Evolutionary conservation across 2,888 invertebrate genomes (phyloP), one percentile per base, ranked within the genome.

Genomic region (Mythimna lalbum): DNA sequence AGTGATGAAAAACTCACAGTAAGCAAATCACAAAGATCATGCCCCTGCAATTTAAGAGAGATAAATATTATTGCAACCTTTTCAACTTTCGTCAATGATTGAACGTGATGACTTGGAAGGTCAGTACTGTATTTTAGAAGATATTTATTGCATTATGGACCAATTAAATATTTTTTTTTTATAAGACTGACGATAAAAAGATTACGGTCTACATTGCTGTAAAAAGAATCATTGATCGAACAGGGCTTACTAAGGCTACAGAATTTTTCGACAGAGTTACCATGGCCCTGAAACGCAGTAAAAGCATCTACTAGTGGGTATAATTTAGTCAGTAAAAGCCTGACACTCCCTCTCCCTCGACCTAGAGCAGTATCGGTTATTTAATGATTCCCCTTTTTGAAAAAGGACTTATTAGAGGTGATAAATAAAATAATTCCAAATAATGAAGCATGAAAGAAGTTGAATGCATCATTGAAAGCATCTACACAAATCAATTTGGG

Each of bases 41-140:
- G 49, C 21, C n/a, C 21, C n/a, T 19, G 19, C 50, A 66, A 52
- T 63, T 36, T 23, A 21, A 59, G 19, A 36, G 47, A 50, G 27
- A 5, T 53, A 56, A 57, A 56, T 62, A 49, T 49, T 39, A 39
- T 64, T 64, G 63, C 64, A 76, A 70, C 57, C 57, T 65, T 61
- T 76, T 62, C 70, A 39, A 43, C 31, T 76, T 21, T 70, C 43
- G 52, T 76, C 52, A 76, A 50, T 53, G 4, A 39, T 31, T n/a
- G 47, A 57, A 49, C 62, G 75, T 75, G 75, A 31, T 53, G 47
- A 10, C 36, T 23, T 14, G 27, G 59, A 63, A 74, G 57, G 68
- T 64, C 60, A 69, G 47, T 36, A 31, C n/a, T 50, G 0, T 50
- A 2, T 19, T 59, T 33, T 27, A 1, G n/a, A 39, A 62, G 14